Percentiles rank a stretch among this genome's conserved stretches.
phyloP scores from a whole-genome alignment of 2,113 vertebrate species.

The Poeciliopsis occidentalis region DNA sequence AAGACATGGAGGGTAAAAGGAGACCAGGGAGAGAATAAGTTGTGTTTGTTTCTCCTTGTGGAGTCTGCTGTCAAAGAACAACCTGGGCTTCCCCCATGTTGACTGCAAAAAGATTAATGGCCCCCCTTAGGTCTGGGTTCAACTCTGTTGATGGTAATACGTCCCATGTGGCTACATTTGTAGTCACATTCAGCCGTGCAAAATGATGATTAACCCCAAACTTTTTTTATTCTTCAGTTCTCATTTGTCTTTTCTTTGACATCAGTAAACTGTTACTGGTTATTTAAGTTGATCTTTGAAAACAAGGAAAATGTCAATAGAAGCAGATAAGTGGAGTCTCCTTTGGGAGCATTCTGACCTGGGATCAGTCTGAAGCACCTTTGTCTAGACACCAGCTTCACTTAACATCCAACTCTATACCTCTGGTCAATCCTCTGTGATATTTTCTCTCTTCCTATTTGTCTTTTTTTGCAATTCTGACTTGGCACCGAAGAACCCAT shows the following conservation, averaged over 20 bases:
- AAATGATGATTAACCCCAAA: conserved; percentile 18
- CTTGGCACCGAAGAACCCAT: conserved; percentile 8
- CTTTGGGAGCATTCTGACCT: conserved; percentile 40
- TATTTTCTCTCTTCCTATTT: conserved; percentile 6
- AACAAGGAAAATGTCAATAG: conserved; percentile 24
- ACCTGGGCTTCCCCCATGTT: conserved; percentile 42
- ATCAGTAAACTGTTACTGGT: neutral
- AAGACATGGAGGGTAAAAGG: conserved; percentile 12
- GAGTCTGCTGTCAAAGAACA: conserved; percentile 32
- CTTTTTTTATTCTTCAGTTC: conserved; percentile 11
- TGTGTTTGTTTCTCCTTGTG: conserved; percentile 59
- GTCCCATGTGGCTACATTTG: conserved; percentile 47
- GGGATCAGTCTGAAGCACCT: conserved; percentile 64
- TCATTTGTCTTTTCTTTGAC: conserved; percentile 6
- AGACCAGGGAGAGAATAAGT: conserved; percentile 1
- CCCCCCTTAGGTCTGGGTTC: conserved; percentile 36
- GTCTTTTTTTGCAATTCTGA: conserved; percentile 14
- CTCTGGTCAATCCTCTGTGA: conserved; percentile 9
- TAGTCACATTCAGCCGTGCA: conserved; percentile 26
- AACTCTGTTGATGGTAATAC: conserved; percentile 41
- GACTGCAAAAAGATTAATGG: conserved; percentile 60
- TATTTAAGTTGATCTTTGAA: neutral
- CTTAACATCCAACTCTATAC: conserved; percentile 33
- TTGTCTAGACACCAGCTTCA: conserved; percentile 62
- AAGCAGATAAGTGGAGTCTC: conserved; percentile 15